Evolutionary conservation across 2,888 invertebrate species (phyloP), one percentile per base, ranked within the genome.

Genomic region (Parnassius apollo): DNA sequence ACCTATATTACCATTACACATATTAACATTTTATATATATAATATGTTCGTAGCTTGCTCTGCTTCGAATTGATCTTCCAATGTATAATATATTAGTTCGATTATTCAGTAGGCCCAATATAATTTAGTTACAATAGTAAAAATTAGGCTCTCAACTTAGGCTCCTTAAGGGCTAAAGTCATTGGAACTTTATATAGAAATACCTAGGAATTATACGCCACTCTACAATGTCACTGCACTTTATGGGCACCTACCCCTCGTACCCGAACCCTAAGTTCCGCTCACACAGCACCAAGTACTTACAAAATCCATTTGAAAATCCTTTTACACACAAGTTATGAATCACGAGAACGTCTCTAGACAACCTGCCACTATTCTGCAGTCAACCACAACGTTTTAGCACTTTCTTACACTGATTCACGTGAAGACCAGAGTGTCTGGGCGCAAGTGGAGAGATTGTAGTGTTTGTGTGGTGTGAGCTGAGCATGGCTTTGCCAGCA

Each of bases 1-100:
- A 90, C 88, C 88, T 90, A 90, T 80, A 82, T 86, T 89, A 89
- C 75, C 80, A 81, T 85, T 82, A 87, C 82, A 88, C 86, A 85
- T 77, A 83, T 89, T 89, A 90, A 88, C 88, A 86, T 87, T 83
- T 82, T 83, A 35, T 80, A 84, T 88, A 87, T 85, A 82, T 83
- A 61, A 83, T 81, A 81, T 81, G 75, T 78, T 77, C 77, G 77
- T 68, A 72, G 71, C 70, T 72, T 71, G 68, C 66, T 66, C 68
- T 66, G 66, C 73, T 70, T 65, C 60, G 57, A 60, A 64, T 11
- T 49, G 60, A 60, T 64, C 64, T 57, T 69, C 69, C 68, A 64
- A 64, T 69, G 67, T 71, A 73, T 74, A 71, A 69, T 76, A 75
- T 71, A 77, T 80, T 82, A 82, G 75, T 88, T 88, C 85, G 86